phyloP scores from a whole-genome alignment of 2,113 vertebrate species.

The Pteruthius melanotis region DNA sequence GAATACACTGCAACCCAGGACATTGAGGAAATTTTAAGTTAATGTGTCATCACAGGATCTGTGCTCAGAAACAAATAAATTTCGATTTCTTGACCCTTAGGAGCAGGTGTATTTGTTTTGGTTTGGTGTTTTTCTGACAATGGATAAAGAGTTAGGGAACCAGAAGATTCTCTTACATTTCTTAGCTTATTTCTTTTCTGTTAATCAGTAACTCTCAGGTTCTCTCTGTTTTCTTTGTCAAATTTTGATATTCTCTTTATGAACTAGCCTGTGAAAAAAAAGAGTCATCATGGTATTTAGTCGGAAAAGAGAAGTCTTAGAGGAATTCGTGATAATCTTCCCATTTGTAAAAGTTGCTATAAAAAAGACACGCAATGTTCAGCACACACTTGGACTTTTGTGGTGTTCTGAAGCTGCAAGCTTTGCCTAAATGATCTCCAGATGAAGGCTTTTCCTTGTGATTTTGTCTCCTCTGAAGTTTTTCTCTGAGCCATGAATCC shows the following conservation, averaged over 20 bases:
- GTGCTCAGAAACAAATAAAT: not conserved
- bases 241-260: not conserved
- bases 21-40: not conserved
- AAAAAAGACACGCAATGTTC: not conserved
- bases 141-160: not conserved
- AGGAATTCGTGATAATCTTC: not conserved
- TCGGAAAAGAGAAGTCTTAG: not conserved
- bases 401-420: not conserved
- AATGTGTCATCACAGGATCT: not conserved
- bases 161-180: not conserved
- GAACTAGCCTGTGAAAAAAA: not conserved
- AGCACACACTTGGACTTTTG: rapidly evolving
- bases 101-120: not conserved
- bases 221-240: not conserved
- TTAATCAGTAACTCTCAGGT: not conserved
- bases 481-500: not conserved
- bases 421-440: not conserved
- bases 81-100: not conserved
- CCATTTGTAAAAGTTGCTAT: not conserved
- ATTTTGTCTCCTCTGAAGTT: not conserved
- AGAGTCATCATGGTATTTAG: not conserved
- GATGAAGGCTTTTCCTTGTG: not conserved
- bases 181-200: not conserved
- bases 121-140: not conserved
- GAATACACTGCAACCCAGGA: no score